These are phyloP conservation scores for Elysia crispata DNA, from an alignment of 2,888 invertebrate species.

Conservation along the genomic window DNA sequence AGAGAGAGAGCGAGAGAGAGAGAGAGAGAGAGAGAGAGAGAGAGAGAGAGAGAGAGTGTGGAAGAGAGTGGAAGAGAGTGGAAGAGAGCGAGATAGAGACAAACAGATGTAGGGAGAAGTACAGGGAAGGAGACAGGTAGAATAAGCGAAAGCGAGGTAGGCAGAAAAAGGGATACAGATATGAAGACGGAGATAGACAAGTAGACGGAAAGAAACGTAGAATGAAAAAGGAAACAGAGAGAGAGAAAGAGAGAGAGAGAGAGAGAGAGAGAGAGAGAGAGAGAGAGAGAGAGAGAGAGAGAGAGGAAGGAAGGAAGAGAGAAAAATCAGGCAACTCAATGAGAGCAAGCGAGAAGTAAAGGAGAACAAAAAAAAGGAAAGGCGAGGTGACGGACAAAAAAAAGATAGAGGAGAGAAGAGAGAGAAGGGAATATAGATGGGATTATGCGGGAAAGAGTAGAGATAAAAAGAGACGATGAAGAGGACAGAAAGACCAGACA, in stretches of 20 bases:
- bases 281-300: constrained; percentile 11
- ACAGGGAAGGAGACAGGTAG: too few relatives aligned
- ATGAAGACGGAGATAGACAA: constrained; percentile 5
- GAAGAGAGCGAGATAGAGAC: too few relatives aligned
- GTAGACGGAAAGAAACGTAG: constrained; percentile 16
- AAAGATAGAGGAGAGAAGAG: background rate
- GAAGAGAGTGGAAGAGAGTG: background rate
- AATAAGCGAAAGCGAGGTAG: too few relatives aligned
- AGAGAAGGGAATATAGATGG: background rate
- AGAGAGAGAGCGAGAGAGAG: constrained; percentile 21
- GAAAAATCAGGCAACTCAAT: background rate
- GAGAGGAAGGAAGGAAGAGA: background rate
- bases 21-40: constrained; percentile 28
- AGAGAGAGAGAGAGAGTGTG: background rate
- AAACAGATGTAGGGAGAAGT: background rate
- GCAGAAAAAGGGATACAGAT: background rate
- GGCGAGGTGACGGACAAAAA: background rate
- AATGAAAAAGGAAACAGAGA: constrained; percentile 11
- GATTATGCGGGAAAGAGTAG: background rate
- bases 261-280: constrained; percentile 9
- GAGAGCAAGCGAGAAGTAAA: too few relatives aligned
- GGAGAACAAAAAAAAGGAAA: background rate
- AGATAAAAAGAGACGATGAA: background rate
- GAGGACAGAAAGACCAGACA: background rate
- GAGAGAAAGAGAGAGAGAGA: background rate